Evolutionary conservation across 2,113 vertebrate genomes (phyloP).

Genomic region (Helogale parvula): DNA sequence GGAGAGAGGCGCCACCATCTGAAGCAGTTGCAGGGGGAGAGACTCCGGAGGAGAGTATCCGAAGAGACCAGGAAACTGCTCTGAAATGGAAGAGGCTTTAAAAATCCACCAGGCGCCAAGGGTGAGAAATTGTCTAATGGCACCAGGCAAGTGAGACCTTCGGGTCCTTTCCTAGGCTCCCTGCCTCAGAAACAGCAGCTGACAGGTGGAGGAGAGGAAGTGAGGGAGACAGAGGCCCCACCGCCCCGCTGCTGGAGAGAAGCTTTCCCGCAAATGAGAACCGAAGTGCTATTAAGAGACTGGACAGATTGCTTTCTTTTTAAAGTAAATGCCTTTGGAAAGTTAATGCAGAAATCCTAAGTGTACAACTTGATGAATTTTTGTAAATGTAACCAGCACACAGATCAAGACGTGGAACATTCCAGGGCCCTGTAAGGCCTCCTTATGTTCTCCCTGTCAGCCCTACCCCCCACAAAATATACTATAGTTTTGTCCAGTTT

Average conservation of each 20-base stretch:
- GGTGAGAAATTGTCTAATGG: not conserved
- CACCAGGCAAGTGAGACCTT: not conserved
- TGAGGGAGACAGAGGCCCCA: not conserved
- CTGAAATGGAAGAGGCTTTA: not conserved
- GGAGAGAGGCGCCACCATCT: not conserved
- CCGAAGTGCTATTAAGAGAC: not conserved
- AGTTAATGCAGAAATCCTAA: not conserved
- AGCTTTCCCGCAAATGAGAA: not conserved
- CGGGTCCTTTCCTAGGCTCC: not conserved
- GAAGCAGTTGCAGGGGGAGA: not conserved
- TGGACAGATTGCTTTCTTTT: not conserved
- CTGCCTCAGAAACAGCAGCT: not conserved
- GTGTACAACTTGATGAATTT: not conserved
- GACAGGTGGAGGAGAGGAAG: not conserved
- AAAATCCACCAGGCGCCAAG: not conserved
- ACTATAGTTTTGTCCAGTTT: not conserved
- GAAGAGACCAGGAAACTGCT: not conserved
- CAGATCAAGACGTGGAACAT: not conserved
- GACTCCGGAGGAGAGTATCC: not conserved
- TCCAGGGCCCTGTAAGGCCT: not conserved
- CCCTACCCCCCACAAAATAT: not conserved
- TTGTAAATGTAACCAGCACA: not conserved
- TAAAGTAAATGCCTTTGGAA: not conserved
- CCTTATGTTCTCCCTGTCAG: not conserved
- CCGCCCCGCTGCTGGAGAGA: not conserved